phyloP scores from a whole-genome alignment of 2,797 vertebrate species.

The Myoxocephalus aenaeus region DNA sequence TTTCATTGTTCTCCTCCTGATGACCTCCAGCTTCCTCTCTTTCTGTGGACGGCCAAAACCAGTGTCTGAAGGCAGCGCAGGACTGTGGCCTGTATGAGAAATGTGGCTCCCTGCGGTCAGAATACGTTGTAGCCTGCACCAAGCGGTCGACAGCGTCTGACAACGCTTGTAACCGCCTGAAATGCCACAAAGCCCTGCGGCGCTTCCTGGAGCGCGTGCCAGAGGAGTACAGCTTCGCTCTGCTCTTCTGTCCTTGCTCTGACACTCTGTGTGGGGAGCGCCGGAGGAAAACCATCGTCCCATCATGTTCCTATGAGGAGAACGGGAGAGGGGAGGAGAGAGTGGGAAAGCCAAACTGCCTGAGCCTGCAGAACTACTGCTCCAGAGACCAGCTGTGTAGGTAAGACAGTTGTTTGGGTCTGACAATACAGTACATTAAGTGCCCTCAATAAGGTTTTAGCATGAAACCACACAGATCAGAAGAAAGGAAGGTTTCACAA shows the following conservation, averaged over 20 bases:
- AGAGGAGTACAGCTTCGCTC: constrained; percentile 89
- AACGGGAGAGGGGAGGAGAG: constrained; percentile 79
- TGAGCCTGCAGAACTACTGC: constrained; percentile 89
- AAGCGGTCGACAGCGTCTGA: constrained; percentile 76
- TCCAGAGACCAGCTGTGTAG: constrained; percentile 91
- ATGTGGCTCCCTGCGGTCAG: constrained; percentile 91
- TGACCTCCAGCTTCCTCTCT: constrained; percentile 76
- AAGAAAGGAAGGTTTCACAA: background rate
- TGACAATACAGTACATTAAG: background rate
- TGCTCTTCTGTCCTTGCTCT: constrained; percentile 94
- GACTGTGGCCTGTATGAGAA: constrained; percentile 91
- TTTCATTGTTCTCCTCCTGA: background rate
- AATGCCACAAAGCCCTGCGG: constrained; percentile 90
- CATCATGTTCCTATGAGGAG: constrained; percentile 90
- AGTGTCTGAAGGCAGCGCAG: constrained; percentile 92
- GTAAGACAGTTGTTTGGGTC: constrained; percentile 74
- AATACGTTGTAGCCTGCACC: constrained; percentile 92
- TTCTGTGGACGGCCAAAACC: constrained; percentile 85
- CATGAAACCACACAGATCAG: background rate
- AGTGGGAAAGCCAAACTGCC: constrained; percentile 88
- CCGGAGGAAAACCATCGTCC: constrained; percentile 94
- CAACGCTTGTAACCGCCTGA: constrained; percentile 88
- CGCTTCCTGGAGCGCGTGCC: constrained; percentile 93
- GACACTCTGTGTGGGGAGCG: constrained; percentile 92
- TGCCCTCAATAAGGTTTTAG: background rate